Conservation (phyloP, 2,113 vertebrate genomes). For the Hystrix brachyura region DNA sequence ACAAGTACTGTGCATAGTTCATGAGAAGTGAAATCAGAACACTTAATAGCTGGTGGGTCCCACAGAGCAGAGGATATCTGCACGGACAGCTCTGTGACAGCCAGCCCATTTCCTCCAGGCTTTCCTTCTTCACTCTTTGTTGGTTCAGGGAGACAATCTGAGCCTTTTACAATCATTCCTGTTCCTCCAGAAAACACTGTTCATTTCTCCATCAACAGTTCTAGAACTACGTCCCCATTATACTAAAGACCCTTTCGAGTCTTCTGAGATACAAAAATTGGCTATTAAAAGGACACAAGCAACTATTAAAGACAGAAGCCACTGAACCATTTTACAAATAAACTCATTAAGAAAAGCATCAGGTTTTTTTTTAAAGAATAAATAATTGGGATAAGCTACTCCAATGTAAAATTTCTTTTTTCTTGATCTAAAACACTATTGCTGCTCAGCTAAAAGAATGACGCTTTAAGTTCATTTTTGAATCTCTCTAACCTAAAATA, state of each 20-base stretch:
- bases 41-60: conserved; percentile 42
- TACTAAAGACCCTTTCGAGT: neutral
- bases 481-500: neutral
- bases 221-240: neutral
- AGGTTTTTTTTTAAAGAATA: neutral
- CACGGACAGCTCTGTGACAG: conserved; percentile 4
- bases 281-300: neutral
- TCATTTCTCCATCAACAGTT: neutral
- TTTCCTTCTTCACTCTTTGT: conserved; percentile 48
- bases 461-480: neutral
- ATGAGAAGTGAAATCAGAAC: conserved; percentile 56
- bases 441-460: conserved; percentile 19
- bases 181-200: neutral
- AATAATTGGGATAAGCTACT: neutral
- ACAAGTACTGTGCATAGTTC: neutral
- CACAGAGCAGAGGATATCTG: conserved; percentile 23
- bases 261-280: neutral
- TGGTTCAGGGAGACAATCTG: neutral
- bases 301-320: neutral
- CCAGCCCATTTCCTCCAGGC: conserved; percentile 12
- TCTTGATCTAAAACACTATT: conserved; percentile 1
- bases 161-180: neutral
- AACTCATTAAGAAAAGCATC: neutral
- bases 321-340: neutral
- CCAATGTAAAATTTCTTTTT: neutral